A percentile compares a stretch with the other conserved stretches of the same genome.
Conservation (phyloP, 1,140 invertebrate genomes). For the Drosophila rhopaloa region DNA sequence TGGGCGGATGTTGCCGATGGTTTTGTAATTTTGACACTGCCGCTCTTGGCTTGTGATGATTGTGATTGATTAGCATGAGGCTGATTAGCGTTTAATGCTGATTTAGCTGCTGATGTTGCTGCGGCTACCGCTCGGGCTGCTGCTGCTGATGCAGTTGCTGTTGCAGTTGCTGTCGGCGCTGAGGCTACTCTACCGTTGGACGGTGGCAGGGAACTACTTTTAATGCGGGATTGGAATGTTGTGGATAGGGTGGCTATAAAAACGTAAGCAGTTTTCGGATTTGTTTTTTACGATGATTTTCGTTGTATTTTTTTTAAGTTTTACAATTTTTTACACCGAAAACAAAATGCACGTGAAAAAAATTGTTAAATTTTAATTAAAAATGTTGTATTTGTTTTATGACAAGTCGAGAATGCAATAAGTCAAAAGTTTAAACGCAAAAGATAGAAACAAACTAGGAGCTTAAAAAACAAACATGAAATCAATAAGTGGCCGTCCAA, state of each 20-base stretch:
- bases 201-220: slow-evolving; percentile 85
- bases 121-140: slow-evolving; percentile 44
- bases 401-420: slow-evolving; percentile 33
- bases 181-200: slow-evolving; percentile 82
- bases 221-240: slow-evolving; percentile 85
- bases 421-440: slow-evolving; percentile 42
- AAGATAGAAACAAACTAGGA: slow-evolving; percentile 22
- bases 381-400: slow-evolving; percentile 34
- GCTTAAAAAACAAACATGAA: slow-evolving; percentile 32
- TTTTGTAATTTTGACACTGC: slow-evolving; percentile 35
- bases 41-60: slow-evolving; percentile 64
- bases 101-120: slow-evolving; percentile 54
- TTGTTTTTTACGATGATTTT: slow-evolving; percentile 48
- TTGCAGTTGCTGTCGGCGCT: slow-evolving; percentile 63
- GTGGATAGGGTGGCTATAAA: slow-evolving; percentile 86
- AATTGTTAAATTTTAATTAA: slow-evolving; percentile 54
- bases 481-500: slow-evolving; percentile 31
- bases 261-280: slow-evolving; percentile 76
- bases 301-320: slow-evolving; percentile 29
- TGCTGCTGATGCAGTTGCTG: slow-evolving; percentile 24
- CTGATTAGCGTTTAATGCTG: slow-evolving; percentile 74
- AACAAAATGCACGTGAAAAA: slow-evolving; percentile 75
- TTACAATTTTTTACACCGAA: slow-evolving; percentile 54
- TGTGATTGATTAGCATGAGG: slow-evolving; percentile 74
- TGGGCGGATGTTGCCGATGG: slow-evolving; percentile 26